A percentile compares a stretch with the other conserved stretches of the same genome.
These are phyloP conservation scores for Chrysina gloriosa DNA, from an alignment of 2,888 invertebrate genomes.

Conservation along the genomic window DNA sequence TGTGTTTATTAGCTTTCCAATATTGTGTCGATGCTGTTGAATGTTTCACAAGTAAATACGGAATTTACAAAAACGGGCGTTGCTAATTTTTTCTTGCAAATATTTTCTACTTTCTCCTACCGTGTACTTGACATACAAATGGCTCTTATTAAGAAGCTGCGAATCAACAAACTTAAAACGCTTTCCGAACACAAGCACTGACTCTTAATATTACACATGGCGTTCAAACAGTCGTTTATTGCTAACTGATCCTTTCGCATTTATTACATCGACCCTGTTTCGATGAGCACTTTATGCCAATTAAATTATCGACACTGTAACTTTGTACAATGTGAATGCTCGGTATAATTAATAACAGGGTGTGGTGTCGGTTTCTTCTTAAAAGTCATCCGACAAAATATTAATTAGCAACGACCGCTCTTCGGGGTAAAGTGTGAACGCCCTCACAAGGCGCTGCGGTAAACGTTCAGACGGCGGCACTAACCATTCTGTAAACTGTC, in stretches of 20 bases:
- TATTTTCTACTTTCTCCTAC: too few species aligned
- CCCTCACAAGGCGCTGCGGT: slow-evolving; percentile 23
- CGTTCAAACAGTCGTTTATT: too few species aligned
- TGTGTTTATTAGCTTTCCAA: too few species aligned
- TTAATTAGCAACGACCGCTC: slow-evolving; percentile 24
- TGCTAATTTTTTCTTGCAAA: too few species aligned
- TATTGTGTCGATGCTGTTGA: too few species aligned
- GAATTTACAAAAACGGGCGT: too few species aligned
- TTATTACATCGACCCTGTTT: background rate
- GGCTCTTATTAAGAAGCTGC: too few species aligned
- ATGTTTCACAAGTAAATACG: too few species aligned
- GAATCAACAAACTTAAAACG: too few species aligned
- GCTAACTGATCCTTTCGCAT: background rate
- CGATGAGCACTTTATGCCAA: background rate
- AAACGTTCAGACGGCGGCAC: background rate
- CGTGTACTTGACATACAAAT: too few species aligned
- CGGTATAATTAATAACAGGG: slow-evolving; percentile 14
- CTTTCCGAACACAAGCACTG: too few species aligned
- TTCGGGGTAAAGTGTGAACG: slow-evolving; percentile 25
- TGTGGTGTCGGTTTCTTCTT: slow-evolving; percentile 13
- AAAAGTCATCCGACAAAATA: slow-evolving; percentile 26
- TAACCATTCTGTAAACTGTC: background rate
- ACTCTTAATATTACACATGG: too few species aligned
- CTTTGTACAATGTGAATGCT: background rate
- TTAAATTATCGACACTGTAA: slow-evolving; percentile 3